Conservation (phyloP, 1,140 invertebrate species). For the Drosophila setifemur region DNA sequence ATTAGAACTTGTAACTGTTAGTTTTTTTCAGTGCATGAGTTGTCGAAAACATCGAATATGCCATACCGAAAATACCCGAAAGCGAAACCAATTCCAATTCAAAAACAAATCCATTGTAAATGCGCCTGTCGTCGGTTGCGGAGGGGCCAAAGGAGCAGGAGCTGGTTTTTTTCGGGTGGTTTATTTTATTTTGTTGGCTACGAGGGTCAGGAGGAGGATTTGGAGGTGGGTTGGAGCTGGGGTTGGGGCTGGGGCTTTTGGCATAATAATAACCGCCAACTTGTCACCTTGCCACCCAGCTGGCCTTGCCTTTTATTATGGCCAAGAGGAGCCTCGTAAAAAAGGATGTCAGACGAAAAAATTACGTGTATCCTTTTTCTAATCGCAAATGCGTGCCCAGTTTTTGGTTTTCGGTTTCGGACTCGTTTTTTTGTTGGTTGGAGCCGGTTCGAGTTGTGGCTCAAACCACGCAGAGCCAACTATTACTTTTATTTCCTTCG, state of each 20-base stretch:
- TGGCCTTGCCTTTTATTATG: slow-evolving; percentile 48
- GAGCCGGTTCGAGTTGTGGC: background rate
- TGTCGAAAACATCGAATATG: slow-evolving; percentile 17
- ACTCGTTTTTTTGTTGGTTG: background rate
- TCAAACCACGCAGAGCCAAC: slow-evolving; percentile 39
- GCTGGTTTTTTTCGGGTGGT: background rate
- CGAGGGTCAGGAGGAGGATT: background rate
- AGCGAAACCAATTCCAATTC: slow-evolving; percentile 69
- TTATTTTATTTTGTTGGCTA: background rate
- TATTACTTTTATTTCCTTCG: slow-evolving; percentile 72
- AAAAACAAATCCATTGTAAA: slow-evolving; percentile 70
- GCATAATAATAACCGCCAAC: slow-evolving; percentile 78
- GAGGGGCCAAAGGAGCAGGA: too few relatives aligned
- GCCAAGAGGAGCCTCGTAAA: slow-evolving; percentile 50
- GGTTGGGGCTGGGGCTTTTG: slow-evolving; percentile 23
- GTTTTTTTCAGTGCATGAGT: background rate
- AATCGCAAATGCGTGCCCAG: slow-evolving; percentile 57
- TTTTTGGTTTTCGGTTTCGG: background rate
- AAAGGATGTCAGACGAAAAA: slow-evolving; percentile 54
- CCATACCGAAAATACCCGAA: slow-evolving; percentile 39
- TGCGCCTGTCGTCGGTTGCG: slow-evolving; percentile 25
- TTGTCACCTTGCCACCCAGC: slow-evolving; percentile 49
- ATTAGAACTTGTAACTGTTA: too few relatives aligned
- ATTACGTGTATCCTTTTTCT: slow-evolving; percentile 80
- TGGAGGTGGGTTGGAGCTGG: too few relatives aligned